Evolutionary conservation across 2,113 vertebrate genomes (phyloP).

Genomic region (Malaclemys terrapin): DNA sequence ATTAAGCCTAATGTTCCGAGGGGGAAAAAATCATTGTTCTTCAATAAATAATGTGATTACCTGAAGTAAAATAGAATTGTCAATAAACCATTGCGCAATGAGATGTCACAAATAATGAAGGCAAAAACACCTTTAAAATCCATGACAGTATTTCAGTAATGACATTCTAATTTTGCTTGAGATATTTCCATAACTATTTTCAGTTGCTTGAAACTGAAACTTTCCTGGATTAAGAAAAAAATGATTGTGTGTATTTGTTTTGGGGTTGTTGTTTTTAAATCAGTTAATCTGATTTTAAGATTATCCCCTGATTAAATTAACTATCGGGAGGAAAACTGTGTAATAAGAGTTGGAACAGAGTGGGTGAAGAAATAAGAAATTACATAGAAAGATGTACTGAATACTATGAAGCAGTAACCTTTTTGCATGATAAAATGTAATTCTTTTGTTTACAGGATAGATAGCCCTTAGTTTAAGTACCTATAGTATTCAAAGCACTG

Average conservation of each 20-base stretch:
- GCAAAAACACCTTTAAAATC: background rate
- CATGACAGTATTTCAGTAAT: background rate
- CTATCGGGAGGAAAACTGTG: background rate
- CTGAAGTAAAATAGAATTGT: slow-evolving; percentile 32
- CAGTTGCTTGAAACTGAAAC: slow-evolving; percentile 28
- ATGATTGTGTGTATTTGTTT: background rate
- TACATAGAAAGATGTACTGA: background rate
- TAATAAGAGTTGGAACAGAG: slow-evolving; percentile 17
- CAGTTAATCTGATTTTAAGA: slow-evolving; percentile 60
- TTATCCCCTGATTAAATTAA: slow-evolving; percentile 38
- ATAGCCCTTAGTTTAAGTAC: background rate
- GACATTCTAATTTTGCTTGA: background rate
- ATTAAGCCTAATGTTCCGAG: background rate
- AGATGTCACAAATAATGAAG: background rate
- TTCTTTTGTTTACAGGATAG: background rate
- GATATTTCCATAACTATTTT: slow-evolving; percentile 47
- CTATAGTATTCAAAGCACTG: background rate
- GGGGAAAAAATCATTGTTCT: background rate
- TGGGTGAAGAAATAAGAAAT: background rate
- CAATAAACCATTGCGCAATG: slow-evolving; percentile 38
- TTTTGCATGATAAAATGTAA: background rate
- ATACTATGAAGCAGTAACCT: background rate
- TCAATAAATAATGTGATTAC: background rate
- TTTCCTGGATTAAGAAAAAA: slow-evolving; percentile 4
- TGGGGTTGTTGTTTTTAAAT: slow-evolving; percentile 14